Evolutionary conservation across 1,140 invertebrate genomes (phyloP).

Genomic region (Drosophila navojoa): DNA sequence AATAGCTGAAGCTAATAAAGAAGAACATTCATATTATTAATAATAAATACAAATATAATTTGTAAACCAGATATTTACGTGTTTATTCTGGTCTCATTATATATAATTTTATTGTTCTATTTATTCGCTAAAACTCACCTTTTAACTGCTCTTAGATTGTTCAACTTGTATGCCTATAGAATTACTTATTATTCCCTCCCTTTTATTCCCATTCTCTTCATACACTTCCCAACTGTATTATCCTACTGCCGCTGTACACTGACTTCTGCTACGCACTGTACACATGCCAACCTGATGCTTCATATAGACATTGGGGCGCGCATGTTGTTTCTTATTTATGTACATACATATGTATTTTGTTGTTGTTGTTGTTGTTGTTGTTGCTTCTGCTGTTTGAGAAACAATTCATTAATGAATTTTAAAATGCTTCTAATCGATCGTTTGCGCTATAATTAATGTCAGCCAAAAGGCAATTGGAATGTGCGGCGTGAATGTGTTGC

Average conservation of each 20-base stretch:
- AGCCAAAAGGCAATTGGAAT: slow-evolving; percentile 70
- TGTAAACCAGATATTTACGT: too few species aligned
- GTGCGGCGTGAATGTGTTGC: slow-evolving; percentile 63
- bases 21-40: too few species aligned
- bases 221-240: not conserved
- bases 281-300: slow-evolving; percentile 45
- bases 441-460: slow-evolving; percentile 82
- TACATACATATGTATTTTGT: slow-evolving; percentile 63
- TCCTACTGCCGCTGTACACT: not conserved
- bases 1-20: too few species aligned
- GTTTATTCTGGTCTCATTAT: too few species aligned
- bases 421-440: slow-evolving; percentile 80
- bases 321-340: slow-evolving; percentile 68
- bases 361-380: slow-evolving; percentile 36
- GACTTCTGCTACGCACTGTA: slow-evolving; percentile 46
- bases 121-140: too few species aligned
- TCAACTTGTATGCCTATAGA: not conserved
- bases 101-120: too few species aligned
- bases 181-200: not conserved
- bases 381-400: slow-evolving; percentile 64
- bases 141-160: too few species aligned
- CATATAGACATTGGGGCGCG: slow-evolving; percentile 59
- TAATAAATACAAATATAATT: too few species aligned
- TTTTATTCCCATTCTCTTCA: not conserved
- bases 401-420: slow-evolving; percentile 81